Evolutionary conservation across 2,113 vertebrate genomes (phyloP), one percentile per base, ranked within the genome.

Genomic region (Nannospalax galili): DNA sequence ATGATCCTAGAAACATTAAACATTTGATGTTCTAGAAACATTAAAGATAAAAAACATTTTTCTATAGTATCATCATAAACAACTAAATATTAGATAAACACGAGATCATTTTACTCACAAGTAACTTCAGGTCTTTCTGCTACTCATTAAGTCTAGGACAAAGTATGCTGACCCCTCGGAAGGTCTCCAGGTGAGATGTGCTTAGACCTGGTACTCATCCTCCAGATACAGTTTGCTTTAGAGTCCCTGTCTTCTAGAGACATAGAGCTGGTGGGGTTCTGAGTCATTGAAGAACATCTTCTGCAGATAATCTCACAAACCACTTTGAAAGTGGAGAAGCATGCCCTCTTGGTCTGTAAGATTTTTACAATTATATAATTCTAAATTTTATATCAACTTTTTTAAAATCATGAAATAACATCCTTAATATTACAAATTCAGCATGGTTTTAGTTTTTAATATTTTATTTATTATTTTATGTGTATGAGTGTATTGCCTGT

Each of bases 1-100:
- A 28, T 78, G 73, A 79, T 17, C 70, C 17, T n/a, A n/a, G n/a
- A n/a, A n/a, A n/a, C n/a, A n/a, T n/a, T n/a, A n/a, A n/a, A n/a
- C n/a, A n/a, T 86, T 75, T 92, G 69, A 88, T 28, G 22, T 81
- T 88, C 69, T 85, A 26, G 77, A 67, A 69, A 20, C 40, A 3
- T 72, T 85, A 77, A 94, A 79, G 73, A 78, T 37, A 14, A 62
- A 86, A 93, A 94, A 32, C 48, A 40, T 86, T 91, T 95, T 82
- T 24, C 69, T 85, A 0, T 78, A 67, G n/a, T 42, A 72, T 52
- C 32, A 37, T 96, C 45, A 77, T 12, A 58, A 42, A 48, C 26
- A 82, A 58, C 22, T 88, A 9, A 20, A n/a, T 91, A 42, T n/a
- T n/a, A n/a, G 72, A 58, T 11, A 95, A 92, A n/a, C n/a, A n/a